Conservation (phyloP, 1,140 invertebrate species). For the Homarus americanus region DNA sequence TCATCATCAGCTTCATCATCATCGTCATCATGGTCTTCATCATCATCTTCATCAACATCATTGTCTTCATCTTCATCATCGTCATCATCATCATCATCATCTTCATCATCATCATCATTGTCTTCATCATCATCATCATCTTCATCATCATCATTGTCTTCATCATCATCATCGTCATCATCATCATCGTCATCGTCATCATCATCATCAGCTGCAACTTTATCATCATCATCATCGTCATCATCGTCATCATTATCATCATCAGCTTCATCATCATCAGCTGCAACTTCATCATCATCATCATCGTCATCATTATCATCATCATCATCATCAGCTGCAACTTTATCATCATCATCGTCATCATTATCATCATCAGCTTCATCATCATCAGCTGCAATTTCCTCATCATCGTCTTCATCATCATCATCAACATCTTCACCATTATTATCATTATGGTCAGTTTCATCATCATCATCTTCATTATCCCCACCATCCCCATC, state of each 20-base stretch:
- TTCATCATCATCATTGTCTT: neutral
- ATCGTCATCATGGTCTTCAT: conserved; percentile 4
- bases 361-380: neutral
- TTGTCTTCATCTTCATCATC: neutral
- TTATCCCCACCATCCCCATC: neutral
- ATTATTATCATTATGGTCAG: neutral
- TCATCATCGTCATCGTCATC: conserved; percentile 17
- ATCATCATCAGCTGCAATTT: neutral
- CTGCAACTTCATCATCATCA: conserved; percentile 15
- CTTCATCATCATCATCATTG: conserved; percentile 20
- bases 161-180: neutral
- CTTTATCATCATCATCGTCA: neutral
- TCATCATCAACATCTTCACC: conserved; percentile 7
- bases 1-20: neutral
- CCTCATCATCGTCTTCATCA: neutral
- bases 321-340: conserved; percentile 19
- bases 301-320: neutral
- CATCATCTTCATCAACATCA: conserved; percentile 12
- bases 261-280: neutral
- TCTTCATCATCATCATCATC: conserved; percentile 1
- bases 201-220: conserved; percentile 17
- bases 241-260: conserved; percentile 27
- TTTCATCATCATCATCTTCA: neutral
- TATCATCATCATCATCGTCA: neutral
- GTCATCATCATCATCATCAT: conserved; percentile 4